Conservation (phyloP, 2,888 invertebrate genomes). For the Bombylius major region DNA sequence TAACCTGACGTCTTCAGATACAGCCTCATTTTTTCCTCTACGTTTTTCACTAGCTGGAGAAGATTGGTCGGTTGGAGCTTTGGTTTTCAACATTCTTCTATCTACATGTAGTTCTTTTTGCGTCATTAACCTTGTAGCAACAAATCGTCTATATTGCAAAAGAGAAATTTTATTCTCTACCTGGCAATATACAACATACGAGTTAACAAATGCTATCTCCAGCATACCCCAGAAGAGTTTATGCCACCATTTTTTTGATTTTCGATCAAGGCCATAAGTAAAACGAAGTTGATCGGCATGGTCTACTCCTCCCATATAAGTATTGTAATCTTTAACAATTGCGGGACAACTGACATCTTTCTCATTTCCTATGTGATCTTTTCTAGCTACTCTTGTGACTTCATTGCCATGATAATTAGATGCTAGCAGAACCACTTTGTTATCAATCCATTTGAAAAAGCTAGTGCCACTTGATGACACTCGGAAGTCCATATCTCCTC, state of each 20-base stretch:
- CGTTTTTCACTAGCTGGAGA: not conserved
- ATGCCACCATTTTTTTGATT: slow-evolving; percentile 7
- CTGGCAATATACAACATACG: slow-evolving; percentile 1
- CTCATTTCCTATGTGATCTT: slow-evolving; percentile 1
- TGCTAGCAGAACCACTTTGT: not conserved
- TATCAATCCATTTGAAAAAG: not conserved
- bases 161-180: slow-evolving; percentile 2
- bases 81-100: slow-evolving; percentile 1
- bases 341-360: slow-evolving; percentile 4
- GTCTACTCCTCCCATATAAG: slow-evolving; percentile 10
- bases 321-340: too few relatives aligned
- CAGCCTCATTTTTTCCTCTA: slow-evolving; percentile 1
- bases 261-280: slow-evolving; percentile 3
- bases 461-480: not conserved
- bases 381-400: slow-evolving; percentile 2
- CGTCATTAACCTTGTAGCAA: not conserved
- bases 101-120: slow-evolving; percentile 3
- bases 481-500: slow-evolving; percentile 3
- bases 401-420: slow-evolving; percentile 1
- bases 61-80: not conserved
- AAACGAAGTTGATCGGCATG: too few relatives aligned
- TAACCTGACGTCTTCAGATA: slow-evolving; percentile 1
- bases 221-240: slow-evolving; percentile 4
- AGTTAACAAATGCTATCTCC: slow-evolving; percentile 2
- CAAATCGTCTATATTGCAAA: not conserved